Evolutionary conservation across 2,113 vertebrate genomes (phyloP).

Genomic region (Furnarius figulus): DNA sequence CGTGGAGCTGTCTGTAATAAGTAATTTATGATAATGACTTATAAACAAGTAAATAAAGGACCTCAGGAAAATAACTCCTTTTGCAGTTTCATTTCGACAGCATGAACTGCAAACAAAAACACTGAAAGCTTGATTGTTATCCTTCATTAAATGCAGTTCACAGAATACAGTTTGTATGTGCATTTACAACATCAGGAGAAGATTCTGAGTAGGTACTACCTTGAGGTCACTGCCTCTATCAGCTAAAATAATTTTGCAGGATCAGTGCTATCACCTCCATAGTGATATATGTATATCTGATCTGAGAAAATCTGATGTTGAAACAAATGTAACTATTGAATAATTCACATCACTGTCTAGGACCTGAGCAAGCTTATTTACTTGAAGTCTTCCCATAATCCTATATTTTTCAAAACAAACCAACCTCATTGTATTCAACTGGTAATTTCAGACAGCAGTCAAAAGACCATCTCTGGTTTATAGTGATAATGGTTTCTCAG

Average conservation of each 20-base stretch:
- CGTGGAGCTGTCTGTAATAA: not conserved
- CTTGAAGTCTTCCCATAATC: not conserved
- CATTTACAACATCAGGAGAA: not conserved
- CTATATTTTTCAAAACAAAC: not conserved
- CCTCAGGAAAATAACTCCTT: not conserved
- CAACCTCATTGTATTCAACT: not conserved
- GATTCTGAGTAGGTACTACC: not conserved
- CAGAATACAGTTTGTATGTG: not conserved
- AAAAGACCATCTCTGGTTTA: not conserved
- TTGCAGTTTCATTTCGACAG: not conserved
- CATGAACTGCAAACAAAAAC: not conserved
- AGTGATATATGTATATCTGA: not conserved
- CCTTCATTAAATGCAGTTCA: not conserved
- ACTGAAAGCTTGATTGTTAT: not conserved
- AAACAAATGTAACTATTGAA: not conserved
- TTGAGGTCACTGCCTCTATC: not conserved
- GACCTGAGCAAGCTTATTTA: not conserved
- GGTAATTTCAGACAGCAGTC: not conserved
- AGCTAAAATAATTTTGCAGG: not conserved
- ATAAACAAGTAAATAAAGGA: not conserved
- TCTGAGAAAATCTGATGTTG: not conserved
- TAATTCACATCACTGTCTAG: not conserved
- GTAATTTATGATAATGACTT: not conserved
- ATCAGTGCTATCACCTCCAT: not conserved
- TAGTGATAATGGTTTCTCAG: slow-evolving; percentile 1